Conservation (phyloP, 1,140 invertebrate genomes). For the Drosophila pectinifera region DNA sequence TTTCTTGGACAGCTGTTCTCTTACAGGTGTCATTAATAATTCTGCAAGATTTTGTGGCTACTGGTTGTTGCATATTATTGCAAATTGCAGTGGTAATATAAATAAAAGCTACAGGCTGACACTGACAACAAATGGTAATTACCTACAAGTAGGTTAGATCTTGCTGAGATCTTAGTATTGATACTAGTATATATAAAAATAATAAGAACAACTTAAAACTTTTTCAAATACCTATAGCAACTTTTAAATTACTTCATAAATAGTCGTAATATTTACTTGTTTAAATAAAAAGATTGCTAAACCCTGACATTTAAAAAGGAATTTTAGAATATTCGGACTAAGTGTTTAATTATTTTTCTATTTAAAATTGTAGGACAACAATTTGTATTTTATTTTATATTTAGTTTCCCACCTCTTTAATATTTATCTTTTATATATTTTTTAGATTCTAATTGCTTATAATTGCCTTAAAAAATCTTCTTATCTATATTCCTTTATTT, state of each 20-base stretch:
- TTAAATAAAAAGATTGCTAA: not conserved
- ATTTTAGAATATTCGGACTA: not conserved
- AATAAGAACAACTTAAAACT: not conserved
- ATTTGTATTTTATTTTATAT: not conserved
- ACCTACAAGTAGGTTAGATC: not conserved
- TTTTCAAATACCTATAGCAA: not conserved
- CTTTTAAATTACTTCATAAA: not conserved
- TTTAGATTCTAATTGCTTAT: not conserved
- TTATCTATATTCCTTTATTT: too few species aligned
- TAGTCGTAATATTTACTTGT: not conserved
- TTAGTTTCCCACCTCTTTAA: not conserved
- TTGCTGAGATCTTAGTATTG: not conserved
- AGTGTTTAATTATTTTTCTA: not conserved
- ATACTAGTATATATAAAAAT: not conserved
- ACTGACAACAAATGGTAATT: conserved; percentile 10
- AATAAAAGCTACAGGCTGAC: conserved; percentile 3
- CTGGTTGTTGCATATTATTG: not conserved
- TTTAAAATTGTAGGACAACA: not conserved
- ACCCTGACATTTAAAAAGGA: too few species aligned
- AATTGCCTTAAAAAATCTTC: not conserved
- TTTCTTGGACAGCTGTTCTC: not conserved
- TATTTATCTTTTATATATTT: not conserved
- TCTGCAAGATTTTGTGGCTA: conserved; percentile 1
- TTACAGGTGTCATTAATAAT: conserved; percentile 15
- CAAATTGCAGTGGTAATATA: conserved; percentile 1